phyloP scores from a whole-genome alignment of 2,113 vertebrate genomes.

The Cromileptes altivelis region DNA sequence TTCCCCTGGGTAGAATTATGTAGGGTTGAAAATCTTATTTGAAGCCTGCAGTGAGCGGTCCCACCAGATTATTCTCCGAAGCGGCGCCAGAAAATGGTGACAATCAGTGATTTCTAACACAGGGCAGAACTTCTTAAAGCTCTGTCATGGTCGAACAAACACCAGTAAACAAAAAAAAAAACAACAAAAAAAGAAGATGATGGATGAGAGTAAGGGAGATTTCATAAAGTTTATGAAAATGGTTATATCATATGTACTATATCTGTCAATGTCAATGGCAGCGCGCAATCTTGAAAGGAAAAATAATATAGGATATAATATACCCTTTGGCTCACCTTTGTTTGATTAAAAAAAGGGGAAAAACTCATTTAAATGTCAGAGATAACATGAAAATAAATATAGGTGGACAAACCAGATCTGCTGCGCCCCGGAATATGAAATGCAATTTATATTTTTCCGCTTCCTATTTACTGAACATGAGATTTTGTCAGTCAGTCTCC shows the following conservation, averaged over 20 bases:
- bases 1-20: constrained; percentile 58
- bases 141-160: constrained; percentile 61
- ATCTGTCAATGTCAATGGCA: background rate
- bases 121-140: constrained; percentile 64
- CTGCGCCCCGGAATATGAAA: background rate
- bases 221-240: constrained; percentile 30
- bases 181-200: constrained; percentile 36
- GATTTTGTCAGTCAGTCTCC: constrained; percentile 14
- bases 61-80: constrained; percentile 68
- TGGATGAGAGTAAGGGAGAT: constrained; percentile 42
- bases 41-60: constrained; percentile 48
- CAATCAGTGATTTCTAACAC: constrained; percentile 64
- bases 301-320: too few relatives aligned
- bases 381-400: constrained; percentile 7
- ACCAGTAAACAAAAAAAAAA: constrained; percentile 55
- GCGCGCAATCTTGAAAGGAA: too few relatives aligned
- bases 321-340: background rate
- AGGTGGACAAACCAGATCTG: background rate
- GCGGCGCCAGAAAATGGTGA: constrained; percentile 58
- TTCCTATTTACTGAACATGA: constrained; percentile 28
- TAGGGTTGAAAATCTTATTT: constrained; percentile 72
- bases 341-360: background rate
- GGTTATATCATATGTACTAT: constrained; percentile 8
- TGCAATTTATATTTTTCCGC: background rate
- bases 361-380: background rate